Base-by-base conservation (phyloP, 2,113 vertebrate genomes). In the Verasper variegatus region DNA sequence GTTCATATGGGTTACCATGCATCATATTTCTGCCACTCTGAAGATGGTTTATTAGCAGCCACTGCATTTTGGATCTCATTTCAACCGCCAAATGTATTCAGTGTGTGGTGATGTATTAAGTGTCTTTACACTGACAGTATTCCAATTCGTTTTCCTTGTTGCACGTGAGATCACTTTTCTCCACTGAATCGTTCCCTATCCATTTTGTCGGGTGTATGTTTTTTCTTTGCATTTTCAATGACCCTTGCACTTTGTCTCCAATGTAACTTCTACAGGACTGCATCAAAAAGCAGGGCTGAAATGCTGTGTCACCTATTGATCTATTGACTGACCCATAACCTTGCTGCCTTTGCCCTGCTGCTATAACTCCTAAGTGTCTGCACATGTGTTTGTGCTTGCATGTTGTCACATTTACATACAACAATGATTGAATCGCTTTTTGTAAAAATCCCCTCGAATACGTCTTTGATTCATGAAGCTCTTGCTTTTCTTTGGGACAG, bases 1-100 rank as follows among this genome's bases (percentile, higher is more conserved):
- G 84, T 92, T 92, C 86, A 88, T 85, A 82, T 80, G 86, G 88
- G 89, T 90, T 89, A 88, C 71, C 73, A 74, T 82, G 81, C 84
- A 85, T 85, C 86, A 87, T 86, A 82, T 86, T 85, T 82, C 85
- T 89, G 86, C 87, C 86, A 85, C 87, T 88, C 81, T 76, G 74
- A 89, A 68, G 76, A 89, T 68, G 73, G 66, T 92, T 90, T 92
- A 88, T 85, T 86, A 91, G 90, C 86, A 88, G 82, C 74, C 69
- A 45, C 71, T 84, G 82, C 65, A 83, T 88, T 88, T 85, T 79
- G 84, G 88, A 92, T 93, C 87, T 79, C 84, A 88, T 89, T 86
- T 90, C 90, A 87, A 77, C 78, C 80, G 80, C 69, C 72, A 74
- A 86, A 87, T 85, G 74, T 88, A 88, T 89, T 88, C 86, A 76